These are phyloP conservation scores for Eurypyga helias DNA, from an alignment of 2,113 vertebrate genomes.

Conservation along the genomic window DNA sequence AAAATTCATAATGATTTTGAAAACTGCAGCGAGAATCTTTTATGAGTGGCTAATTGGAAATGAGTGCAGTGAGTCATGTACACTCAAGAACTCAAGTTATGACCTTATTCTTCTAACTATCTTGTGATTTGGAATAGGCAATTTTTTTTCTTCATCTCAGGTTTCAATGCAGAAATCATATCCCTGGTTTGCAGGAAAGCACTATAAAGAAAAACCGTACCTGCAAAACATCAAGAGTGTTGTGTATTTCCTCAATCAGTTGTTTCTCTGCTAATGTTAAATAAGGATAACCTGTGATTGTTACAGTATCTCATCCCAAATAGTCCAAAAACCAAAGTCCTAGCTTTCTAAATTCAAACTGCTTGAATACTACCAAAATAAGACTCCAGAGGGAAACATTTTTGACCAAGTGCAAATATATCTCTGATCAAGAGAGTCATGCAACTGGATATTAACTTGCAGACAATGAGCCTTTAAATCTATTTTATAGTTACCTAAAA, in stretches of 20 bases:
- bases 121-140: not conserved
- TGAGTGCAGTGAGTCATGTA: not conserved
- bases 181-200: not conserved
- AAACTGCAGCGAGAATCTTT: not conserved
- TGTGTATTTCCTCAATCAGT: not conserved
- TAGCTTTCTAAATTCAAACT: not conserved
- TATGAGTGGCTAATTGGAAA: not conserved
- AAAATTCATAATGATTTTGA: not conserved
- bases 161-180: not conserved
- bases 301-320: not conserved
- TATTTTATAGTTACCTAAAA: not conserved
- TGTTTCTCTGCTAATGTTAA: not conserved
- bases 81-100: not conserved
- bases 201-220: not conserved
- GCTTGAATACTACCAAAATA: not conserved
- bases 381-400: not conserved
- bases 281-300: not conserved
- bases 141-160: not conserved
- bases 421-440: not conserved
- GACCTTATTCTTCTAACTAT: not conserved
- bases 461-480: not conserved
- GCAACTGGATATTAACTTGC: not conserved
- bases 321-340: not conserved
- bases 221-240: not conserved
- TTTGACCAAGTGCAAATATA: not conserved